Evolutionary conservation across 1,140 invertebrate species (phyloP).

Genomic region (Lasioglossum baleicum): DNA sequence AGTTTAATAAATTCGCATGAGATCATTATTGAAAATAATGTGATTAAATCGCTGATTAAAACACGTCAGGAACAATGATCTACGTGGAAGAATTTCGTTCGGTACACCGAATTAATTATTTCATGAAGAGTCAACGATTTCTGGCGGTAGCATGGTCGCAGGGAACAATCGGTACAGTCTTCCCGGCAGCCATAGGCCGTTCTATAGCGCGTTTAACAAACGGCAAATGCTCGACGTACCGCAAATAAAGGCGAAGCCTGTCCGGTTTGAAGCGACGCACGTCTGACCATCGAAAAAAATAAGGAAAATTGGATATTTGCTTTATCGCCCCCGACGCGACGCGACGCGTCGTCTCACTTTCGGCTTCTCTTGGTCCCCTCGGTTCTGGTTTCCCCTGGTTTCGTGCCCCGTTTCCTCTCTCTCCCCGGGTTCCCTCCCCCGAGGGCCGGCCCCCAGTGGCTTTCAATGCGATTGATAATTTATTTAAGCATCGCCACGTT

Average conservation of each 20-base stretch:
- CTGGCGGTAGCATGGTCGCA: no score
- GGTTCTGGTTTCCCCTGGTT: slow-evolving; percentile 22
- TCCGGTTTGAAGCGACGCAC: slow-evolving; percentile 37
- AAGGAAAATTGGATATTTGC: slow-evolving; percentile 59
- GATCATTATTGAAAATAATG: no score
- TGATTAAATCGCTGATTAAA: no score
- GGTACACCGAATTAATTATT: no score
- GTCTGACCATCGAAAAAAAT: slow-evolving; percentile 20
- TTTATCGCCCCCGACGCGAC: slow-evolving; percentile 57
- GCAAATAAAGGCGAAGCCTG: slow-evolving; percentile 52
- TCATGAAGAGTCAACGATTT: no score
- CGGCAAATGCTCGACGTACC: slow-evolving; percentile 29
- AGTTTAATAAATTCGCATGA: no score
- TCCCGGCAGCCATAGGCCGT: no score
- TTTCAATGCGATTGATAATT: slow-evolving; percentile 72
- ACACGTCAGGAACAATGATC: no score
- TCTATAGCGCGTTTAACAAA: slow-evolving; percentile 31
- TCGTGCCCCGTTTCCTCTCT: background rate
- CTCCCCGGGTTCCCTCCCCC: slow-evolving; percentile 1
- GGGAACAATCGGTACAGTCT: no score
- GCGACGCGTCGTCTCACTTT: slow-evolving; percentile 47
- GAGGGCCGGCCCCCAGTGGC: slow-evolving; percentile 8
- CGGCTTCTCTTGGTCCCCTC: slow-evolving; percentile 39
- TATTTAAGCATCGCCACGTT: slow-evolving; percentile 67
- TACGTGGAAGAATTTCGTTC: no score